phyloP scores from a whole-genome alignment of 2,888 invertebrate species.

The Micropterix aruncella region DNA sequence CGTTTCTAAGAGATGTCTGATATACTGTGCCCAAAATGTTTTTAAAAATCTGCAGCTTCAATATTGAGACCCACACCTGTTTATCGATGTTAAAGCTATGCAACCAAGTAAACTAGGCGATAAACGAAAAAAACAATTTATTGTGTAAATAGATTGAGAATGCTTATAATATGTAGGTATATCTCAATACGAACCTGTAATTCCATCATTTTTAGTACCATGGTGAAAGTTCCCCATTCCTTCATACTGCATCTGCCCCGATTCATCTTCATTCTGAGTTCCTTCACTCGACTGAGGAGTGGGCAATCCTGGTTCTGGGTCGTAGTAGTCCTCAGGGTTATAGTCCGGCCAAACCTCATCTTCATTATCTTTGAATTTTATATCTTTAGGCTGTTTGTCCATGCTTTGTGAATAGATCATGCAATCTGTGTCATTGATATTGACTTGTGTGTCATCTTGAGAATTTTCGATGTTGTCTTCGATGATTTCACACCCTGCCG shows the following conservation, averaged over 20 bases:
- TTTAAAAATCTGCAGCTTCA: too few relatives aligned
- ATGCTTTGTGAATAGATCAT: neutral
- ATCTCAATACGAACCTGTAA: constrained; percentile 30
- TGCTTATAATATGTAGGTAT: neutral
- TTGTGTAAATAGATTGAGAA: neutral
- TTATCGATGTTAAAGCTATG: too few relatives aligned
- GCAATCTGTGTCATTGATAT: neutral
- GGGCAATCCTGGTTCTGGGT: constrained; percentile 3
- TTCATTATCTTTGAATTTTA: constrained; percentile 20
- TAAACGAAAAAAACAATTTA: neutral
- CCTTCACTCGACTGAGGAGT: constrained; percentile 10
- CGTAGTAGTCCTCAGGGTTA: constrained; percentile 26
- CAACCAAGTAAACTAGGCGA: neutral
- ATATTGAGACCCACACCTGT: too few relatives aligned
- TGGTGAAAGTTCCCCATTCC: constrained; percentile 42
- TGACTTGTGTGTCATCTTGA: neutral
- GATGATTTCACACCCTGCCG: neutral
- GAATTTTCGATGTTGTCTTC: neutral
- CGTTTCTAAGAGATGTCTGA: too few relatives aligned
- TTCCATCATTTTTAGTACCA: constrained; percentile 51
- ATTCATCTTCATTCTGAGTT: constrained; percentile 6
- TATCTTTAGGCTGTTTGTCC: neutral
- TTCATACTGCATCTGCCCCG: constrained; percentile 23
- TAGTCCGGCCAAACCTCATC: constrained; percentile 44
- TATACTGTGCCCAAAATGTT: too few relatives aligned